Conservation (phyloP, 53 echinoderm and acorn worm genomes). For the Temnopleurus reevesii region DNA sequence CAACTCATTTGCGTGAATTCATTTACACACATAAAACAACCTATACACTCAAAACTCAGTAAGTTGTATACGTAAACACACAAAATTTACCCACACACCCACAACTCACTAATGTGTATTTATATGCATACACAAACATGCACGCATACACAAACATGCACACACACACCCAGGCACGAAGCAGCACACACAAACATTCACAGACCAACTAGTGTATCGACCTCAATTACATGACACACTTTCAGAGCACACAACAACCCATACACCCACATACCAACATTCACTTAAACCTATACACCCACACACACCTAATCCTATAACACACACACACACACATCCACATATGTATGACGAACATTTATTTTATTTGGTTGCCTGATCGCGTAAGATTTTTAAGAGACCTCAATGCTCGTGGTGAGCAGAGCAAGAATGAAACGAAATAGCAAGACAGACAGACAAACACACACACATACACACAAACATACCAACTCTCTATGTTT, state of each 20-base stretch:
- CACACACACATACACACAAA: neutral
- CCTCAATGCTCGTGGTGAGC: too few relatives aligned
- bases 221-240: neutral
- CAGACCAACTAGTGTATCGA: too few relatives aligned
- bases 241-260: neutral
- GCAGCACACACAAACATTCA: neutral
- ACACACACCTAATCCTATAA: neutral
- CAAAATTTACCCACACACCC: neutral
- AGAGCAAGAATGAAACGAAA: too few relatives aligned
- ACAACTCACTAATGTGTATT: neutral
- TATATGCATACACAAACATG: neutral
- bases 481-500: too few relatives aligned
- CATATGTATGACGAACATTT: too few relatives aligned
- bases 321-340: neutral
- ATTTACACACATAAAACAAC: too few relatives aligned
- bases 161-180: neutral
- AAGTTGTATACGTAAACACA: neutral
- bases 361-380: too few relatives aligned
- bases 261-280: neutral
- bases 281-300: neutral
- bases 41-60: too few relatives aligned
- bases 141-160: neutral
- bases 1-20: too few relatives aligned
- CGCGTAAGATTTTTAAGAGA: too few relatives aligned
- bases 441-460: too few relatives aligned